Evolutionary conservation across 64 coral and sea anemone species (phyloP).

Genomic region (Montipora efflorescens): DNA sequence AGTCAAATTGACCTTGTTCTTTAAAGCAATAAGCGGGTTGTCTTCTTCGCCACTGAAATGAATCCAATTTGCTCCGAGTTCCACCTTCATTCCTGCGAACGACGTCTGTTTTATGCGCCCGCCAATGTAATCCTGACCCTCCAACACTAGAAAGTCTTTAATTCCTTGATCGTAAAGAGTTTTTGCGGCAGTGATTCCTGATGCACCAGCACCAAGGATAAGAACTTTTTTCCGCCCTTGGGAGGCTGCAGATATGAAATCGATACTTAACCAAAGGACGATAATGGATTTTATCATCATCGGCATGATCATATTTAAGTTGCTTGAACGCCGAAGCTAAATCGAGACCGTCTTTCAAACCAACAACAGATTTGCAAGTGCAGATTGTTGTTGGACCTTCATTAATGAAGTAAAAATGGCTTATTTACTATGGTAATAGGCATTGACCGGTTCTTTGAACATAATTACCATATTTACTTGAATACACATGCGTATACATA

Average conservation of each 20-base stretch:
- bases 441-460: no score
- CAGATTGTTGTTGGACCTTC: no score
- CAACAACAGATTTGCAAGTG: no score
- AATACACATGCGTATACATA: no score
- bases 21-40: background rate
- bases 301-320: no score
- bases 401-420: no score
- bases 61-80: conserved; percentile 49
- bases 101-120: conserved; percentile 4
- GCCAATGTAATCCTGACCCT: conserved; percentile 53
- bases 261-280: background rate
- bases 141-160: conserved; percentile 44
- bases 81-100: conserved; percentile 13
- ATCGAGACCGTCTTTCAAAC: no score
- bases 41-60: background rate
- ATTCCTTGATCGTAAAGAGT: conserved; percentile 20
- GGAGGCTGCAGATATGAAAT: background rate
- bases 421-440: no score
- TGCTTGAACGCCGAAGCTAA: no score
- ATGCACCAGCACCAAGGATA: conserved; percentile 45
- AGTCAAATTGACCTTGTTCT: background rate
- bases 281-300: background rate
- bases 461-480: no score
- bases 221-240: conserved; percentile 18
- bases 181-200: conserved; percentile 38